Evolutionary conservation across 1,140 invertebrate species (phyloP).

Genomic region (Drosophila jambulina): DNA sequence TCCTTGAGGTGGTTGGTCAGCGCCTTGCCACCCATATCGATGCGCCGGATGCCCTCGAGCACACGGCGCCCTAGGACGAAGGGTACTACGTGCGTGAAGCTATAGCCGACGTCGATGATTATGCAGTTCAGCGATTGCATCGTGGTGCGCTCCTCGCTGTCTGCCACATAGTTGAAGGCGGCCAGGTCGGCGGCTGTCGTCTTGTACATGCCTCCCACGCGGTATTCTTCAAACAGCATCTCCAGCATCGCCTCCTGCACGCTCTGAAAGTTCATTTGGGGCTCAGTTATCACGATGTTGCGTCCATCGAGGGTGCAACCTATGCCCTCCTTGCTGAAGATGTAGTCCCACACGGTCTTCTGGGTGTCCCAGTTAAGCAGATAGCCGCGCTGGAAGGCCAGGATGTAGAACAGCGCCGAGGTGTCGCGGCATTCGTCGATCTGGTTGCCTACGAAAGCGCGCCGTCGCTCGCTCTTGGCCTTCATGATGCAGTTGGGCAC

Average conservation of each 20-base stretch:
- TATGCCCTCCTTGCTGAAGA: conserved; percentile 95
- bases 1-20: conserved; percentile 99
- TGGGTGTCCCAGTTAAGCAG: conserved; percentile 97
- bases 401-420: conserved; percentile 96
- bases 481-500: conserved; percentile 99
- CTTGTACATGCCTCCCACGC: conserved; percentile 93
- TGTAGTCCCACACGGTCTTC: conserved; percentile 98
- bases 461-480: conserved; percentile 96
- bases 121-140: conserved; percentile 90
- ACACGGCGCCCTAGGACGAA: conserved; percentile 96
- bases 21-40: conserved; percentile 98
- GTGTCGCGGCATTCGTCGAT: conserved; percentile 98
- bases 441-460: conserved; percentile 97
- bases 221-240: conserved; percentile 99
- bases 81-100: conserved; percentile 97
- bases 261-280: conserved; percentile 96
- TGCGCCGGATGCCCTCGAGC: conserved; percentile 91
- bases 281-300: conserved; percentile 96
- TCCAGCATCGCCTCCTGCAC: conserved; percentile 97
- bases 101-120: conserved; percentile 97
- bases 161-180: conserved; percentile 88
- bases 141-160: conserved; percentile 74
- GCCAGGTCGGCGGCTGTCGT: conserved; percentile 91
- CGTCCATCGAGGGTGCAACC: conserved; percentile 91
- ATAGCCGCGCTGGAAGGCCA: conserved; percentile 98